These are phyloP conservation scores for Diadegma fenestrale DNA, from an alignment of 2,888 invertebrate species.

Conservation along the genomic window DNA sequence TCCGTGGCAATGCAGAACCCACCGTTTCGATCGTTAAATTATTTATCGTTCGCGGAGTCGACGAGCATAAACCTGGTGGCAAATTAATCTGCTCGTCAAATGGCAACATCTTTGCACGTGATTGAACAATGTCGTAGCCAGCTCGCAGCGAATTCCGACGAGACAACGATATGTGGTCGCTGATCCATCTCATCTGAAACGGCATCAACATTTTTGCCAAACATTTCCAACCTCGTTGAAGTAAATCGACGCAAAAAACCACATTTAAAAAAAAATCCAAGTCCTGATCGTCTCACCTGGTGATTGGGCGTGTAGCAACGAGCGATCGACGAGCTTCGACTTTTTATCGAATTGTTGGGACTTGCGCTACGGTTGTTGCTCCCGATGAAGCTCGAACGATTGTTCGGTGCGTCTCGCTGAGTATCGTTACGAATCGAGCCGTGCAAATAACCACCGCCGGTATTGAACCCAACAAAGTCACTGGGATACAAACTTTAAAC, in stretches of 20 bases:
- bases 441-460: slow-evolving; percentile 77
- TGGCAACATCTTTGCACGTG: slow-evolving; percentile 78
- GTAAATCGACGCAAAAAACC: neutral
- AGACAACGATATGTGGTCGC: slow-evolving; percentile 84
- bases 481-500: slow-evolving; percentile 62
- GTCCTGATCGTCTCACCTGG: slow-evolving; percentile 65
- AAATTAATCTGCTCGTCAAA: slow-evolving; percentile 79
- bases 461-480: slow-evolving; percentile 72
- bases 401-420: slow-evolving; percentile 90
- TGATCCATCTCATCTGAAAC: slow-evolving; percentile 85
- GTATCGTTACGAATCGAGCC: slow-evolving; percentile 90
- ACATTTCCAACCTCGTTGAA: neutral
- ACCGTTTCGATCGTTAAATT: slow-evolving; percentile 83
- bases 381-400: slow-evolving; percentile 86
- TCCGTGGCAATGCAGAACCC: slow-evolving; percentile 83
- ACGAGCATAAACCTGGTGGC: slow-evolving; percentile 72
- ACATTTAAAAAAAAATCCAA: too few species aligned
- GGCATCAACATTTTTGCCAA: neutral
- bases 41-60: slow-evolving; percentile 84
- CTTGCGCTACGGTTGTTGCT: slow-evolving; percentile 87
- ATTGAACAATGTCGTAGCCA: slow-evolving; percentile 84
- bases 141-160: slow-evolving; percentile 85
- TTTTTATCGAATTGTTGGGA: slow-evolving; percentile 90
- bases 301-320: slow-evolving; percentile 81
- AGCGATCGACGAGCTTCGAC: slow-evolving; percentile 82